phyloP scores from a whole-genome alignment of 2,113 vertebrate genomes.

The Peromyscus polionotus region DNA sequence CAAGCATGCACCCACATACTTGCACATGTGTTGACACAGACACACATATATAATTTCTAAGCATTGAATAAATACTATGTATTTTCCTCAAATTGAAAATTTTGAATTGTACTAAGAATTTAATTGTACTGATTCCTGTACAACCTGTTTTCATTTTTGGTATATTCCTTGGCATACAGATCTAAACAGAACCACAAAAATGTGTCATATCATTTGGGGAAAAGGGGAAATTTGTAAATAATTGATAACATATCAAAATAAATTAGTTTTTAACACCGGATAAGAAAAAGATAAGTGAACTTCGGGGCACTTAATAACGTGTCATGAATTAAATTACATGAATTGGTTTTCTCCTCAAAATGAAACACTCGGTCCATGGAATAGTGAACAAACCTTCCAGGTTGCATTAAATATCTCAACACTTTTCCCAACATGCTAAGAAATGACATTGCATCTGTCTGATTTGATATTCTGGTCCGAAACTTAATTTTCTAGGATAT shows the following conservation, averaged over 20 bases:
- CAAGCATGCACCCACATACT: not conserved
- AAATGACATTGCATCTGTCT: slow-evolving; percentile 29
- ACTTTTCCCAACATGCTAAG: slow-evolving; percentile 66
- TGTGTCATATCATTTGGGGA: slow-evolving; percentile 15
- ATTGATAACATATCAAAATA: slow-evolving; percentile 55
- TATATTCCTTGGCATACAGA: not conserved
- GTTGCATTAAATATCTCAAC: slow-evolving; percentile 57
- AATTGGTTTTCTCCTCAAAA: slow-evolving; percentile 11
- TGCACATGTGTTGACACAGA: not conserved
- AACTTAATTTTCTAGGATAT: slow-evolving; percentile 74
- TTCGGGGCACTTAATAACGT: slow-evolving; percentile 45
- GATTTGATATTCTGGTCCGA: not conserved
- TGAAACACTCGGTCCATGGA: slow-evolving; percentile 24
- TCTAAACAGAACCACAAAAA: slow-evolving; percentile 63
- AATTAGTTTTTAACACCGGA: not conserved
- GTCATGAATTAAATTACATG: slow-evolving; percentile 54
- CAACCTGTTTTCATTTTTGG: not conserved
- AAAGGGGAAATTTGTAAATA: slow-evolving; percentile 65
- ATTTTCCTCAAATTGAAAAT: slow-evolving; percentile 20
- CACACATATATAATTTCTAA: not conserved
- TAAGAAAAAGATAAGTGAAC: slow-evolving; percentile 54
- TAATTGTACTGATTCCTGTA: not conserved
- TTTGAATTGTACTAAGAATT: not conserved
- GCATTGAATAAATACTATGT: not conserved
- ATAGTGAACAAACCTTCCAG: slow-evolving; percentile 27